A percentile compares a stretch with the other conserved stretches of the same genome.
phyloP scores from a whole-genome alignment of 2,797 vertebrate genomes.

The Heteromormyrus szaboi region DNA sequence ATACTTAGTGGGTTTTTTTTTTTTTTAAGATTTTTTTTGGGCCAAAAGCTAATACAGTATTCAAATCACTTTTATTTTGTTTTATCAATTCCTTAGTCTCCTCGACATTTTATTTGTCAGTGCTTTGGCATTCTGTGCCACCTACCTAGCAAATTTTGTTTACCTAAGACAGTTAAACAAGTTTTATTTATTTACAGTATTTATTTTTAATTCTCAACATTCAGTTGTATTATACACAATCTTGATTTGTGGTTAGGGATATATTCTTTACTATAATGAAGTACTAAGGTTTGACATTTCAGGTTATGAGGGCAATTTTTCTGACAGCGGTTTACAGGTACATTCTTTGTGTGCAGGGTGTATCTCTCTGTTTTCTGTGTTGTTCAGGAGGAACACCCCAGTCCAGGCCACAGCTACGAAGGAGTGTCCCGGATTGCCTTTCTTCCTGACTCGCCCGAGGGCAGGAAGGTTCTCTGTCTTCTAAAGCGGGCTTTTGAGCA shows the following conservation, averaged over 20 bases:
- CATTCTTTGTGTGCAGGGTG: neutral
- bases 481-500: constrained; percentile 56
- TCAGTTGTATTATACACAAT: neutral
- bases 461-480: constrained; percentile 41
- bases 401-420: constrained; percentile 51
- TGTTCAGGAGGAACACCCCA: constrained; percentile 56
- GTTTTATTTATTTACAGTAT: neutral
- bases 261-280: neutral
- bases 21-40: neutral
- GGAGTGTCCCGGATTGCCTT: constrained; percentile 52
- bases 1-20: neutral
- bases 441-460: constrained; percentile 54
- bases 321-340: neutral
- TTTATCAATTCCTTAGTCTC: neutral
- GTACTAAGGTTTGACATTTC: neutral
- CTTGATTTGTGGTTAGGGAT: neutral
- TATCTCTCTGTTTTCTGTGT: neutral
- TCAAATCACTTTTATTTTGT: neutral
- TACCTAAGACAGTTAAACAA: neutral
- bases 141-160: neutral
- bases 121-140: neutral
- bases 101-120: neutral
- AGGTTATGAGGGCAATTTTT: neutral
- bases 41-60: neutral
- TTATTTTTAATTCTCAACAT: neutral